Base-by-base conservation (phyloP, 2,113 vertebrate species). In the Pogona vitticeps region DNA sequence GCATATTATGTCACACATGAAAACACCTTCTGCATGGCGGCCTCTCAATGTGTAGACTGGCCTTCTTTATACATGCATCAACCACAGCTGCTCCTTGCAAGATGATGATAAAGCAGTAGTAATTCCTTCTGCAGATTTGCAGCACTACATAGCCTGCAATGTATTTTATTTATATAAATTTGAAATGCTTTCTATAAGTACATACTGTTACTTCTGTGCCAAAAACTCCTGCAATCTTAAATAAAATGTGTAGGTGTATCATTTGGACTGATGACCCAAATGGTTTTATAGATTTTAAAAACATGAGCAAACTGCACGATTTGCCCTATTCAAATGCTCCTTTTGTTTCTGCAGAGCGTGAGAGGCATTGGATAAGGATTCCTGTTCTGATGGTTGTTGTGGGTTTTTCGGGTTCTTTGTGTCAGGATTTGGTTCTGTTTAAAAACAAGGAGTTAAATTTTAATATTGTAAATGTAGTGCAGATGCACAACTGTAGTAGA, bases 241-340 rank as follows among this genome's bases (percentile, higher is more conserved):
- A 84, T 3, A 65, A 82, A 86, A 77, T 68, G 42, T 82, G 38
- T 93, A 63, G 87, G 58, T 83, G 59, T 75, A 31, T 20, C 26
- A 83, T 87, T 70, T 90, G 82, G 59, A 89, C 67, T 17, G 86
- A 71, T 89, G 86, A 70, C 80, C 21, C 83, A 38, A 84, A 88
- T 1, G 77, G 20, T n/a, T 89, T 78, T 20, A 72, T 63, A 61
- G 31, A 73, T 40, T 92, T 82, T 89, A 91, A 84, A 86, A 86
- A 90, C 71, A 82, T 9, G 65, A 70, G 15, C 87, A 89, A 83
- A 7, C 1, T 36, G 0, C 2, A 33, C 46, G 80, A 61, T 23
- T 89, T 90, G 84, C 88, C 90, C 88, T 1, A 13, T 90, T 88
- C 86, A 42, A 84, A 14, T 26, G 31, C 2, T 70, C 21, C 26